Base-by-base conservation (phyloP, 2,113 vertebrate genomes). In the Verasper variegatus region DNA sequence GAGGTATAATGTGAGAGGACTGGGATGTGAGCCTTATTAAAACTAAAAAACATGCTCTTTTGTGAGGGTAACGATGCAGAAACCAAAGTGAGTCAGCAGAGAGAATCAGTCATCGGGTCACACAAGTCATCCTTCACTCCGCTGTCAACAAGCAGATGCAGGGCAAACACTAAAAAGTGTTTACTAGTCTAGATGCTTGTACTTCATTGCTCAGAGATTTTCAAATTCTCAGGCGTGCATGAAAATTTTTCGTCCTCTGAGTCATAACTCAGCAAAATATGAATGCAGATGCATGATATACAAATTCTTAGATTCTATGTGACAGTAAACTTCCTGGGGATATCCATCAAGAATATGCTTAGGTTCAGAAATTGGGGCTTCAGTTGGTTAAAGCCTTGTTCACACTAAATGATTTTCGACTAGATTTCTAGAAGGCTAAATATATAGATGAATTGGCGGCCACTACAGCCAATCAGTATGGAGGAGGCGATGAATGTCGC, bases 91-190 rank as follows among this genome's bases (percentile, higher is more conserved):
- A 68, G 47, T 1, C 45, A 73, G 71, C 78, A 7, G 70, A 71
- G 78, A 65, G 70, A 81, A 81, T 24, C 70, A 74, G 61, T 71
- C 45, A 14, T 51, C 47, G 11, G 59, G 68, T 68, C 71, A 78
- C 69, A 84, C 58, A 81, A 88, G 83, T 80, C 76, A 81, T 55
- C 68, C 18, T 55, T 68, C 70, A 40, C 49, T 56, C 13, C 17
- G 79, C 15, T 81, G 49, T 82, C 70, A 57, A 64, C 74, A 71
- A 63, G 60, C 74, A 51, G 68, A 78, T 27, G 20, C 27, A 15
- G 51, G 56, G 56, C 51, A 67, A 73, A 81, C 37, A 49, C 18
- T 27, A 57, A 63, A 76, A 37, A 9, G 37, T 21, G 5, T 74
- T 68, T 68, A 40, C 24, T 7, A 26, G 61, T 63, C 66, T 27